These are phyloP conservation scores for Astreopora myriophthalma DNA, from an alignment of 64 coral and sea anemone species.

Conservation along the genomic window DNA sequence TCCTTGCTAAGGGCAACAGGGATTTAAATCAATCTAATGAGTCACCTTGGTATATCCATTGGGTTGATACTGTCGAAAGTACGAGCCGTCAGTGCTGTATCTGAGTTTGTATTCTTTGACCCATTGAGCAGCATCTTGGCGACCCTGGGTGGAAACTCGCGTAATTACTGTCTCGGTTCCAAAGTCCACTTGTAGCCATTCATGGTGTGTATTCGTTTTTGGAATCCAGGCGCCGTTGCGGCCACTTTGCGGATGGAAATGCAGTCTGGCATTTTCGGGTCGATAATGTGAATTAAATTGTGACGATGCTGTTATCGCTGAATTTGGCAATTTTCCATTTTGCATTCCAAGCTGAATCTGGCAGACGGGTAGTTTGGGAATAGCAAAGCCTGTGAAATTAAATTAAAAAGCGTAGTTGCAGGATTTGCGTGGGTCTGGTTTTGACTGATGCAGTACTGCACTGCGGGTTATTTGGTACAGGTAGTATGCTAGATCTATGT, in stretches of 20 bases:
- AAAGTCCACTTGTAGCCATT: conserved; percentile 37
- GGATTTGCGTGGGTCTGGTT: too few relatives aligned
- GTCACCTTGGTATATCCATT: neutral
- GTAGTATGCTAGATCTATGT: too few relatives aligned
- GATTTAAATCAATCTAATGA: neutral
- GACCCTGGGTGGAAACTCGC: neutral
- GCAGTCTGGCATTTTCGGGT: conserved; percentile 12
- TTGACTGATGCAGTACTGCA: too few relatives aligned
- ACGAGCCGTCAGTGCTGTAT: neutral
- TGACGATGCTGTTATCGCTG: conserved; percentile 4
- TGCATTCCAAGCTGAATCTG: conserved; percentile 19
- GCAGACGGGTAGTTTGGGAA: neutral
- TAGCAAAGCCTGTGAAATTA: neutral
- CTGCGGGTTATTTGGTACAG: too few relatives aligned
- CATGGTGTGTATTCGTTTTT: neutral
- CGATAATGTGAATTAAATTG: neutral
- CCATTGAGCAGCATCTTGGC: conserved; percentile 1
- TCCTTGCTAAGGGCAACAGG: too few relatives aligned
- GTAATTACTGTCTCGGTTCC: neutral
- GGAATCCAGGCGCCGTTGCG: conserved; percentile 8
- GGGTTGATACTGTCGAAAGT: neutral
- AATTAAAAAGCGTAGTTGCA: neutral
- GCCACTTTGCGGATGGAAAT: neutral
- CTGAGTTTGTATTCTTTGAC: neutral
- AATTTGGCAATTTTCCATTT: conserved; percentile 4